Percentiles rank a stretch among this genome's conserved stretches.
Evolutionary conservation across 2,888 invertebrate genomes (phyloP).

Genomic region (Tholera decimalis): DNA sequence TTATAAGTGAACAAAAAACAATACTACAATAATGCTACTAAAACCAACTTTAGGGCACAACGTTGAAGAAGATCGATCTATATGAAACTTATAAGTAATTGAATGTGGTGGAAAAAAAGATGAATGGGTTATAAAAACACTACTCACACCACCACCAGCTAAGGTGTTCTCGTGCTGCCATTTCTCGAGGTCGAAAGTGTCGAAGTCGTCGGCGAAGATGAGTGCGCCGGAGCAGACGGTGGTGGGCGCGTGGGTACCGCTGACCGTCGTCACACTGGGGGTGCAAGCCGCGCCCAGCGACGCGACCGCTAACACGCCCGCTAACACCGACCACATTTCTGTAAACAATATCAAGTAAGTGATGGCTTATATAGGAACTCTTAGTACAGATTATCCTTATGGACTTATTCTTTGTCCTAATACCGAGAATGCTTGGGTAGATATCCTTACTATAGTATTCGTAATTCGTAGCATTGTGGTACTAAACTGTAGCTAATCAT

Average conservation of each 20-base stretch:
- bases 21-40: too few species aligned
- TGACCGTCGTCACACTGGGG: conserved; percentile 87
- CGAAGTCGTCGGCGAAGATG: conserved; percentile 92
- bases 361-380: not conserved
- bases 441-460: too few species aligned
- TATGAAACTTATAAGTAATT: not conserved
- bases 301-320: conserved; percentile 74
- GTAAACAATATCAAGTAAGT: conserved; percentile 22
- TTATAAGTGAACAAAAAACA: too few species aligned
- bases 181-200: conserved; percentile 90
- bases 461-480: conserved; percentile 1
- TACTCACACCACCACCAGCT: conserved; percentile 92
- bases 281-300: conserved; percentile 79
- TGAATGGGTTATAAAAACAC: not conserved
- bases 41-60: too few species aligned
- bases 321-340: conserved; percentile 80
- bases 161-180: conserved; percentile 93
- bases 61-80: too few species aligned
- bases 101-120: not conserved
- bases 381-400: not conserved
- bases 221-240: conserved; percentile 90
- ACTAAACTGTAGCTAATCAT: too few species aligned
- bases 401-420: not conserved
- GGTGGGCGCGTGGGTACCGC: conserved; percentile 87
- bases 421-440: not conserved